Percentiles rank a stretch among this genome's conserved stretches.
Evolutionary conservation across 2,888 invertebrate genomes (phyloP).

Genomic region (Copidosoma aretas): DNA sequence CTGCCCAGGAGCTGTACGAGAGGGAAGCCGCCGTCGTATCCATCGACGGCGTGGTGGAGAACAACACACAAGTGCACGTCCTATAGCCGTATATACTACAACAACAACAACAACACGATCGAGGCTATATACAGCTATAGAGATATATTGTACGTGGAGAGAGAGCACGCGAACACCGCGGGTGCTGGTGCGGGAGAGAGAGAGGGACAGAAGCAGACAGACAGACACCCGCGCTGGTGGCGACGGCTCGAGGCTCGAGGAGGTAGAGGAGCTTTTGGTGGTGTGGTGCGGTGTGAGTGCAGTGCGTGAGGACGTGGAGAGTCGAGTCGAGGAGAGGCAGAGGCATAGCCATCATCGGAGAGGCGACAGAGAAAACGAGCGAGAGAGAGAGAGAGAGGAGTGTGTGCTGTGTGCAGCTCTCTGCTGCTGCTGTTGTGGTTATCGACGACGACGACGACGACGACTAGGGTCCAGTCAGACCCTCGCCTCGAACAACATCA

Average conservation of each 20-base stretch:
- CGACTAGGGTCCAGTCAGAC: not conserved
- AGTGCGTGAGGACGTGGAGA: too few relatives aligned
- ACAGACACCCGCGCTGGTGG: not conserved
- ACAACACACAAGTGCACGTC: not conserved
- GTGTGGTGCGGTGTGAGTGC: too few relatives aligned
- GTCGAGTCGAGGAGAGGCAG: too few relatives aligned
- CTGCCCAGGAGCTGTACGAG: not conserved
- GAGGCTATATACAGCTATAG: too few relatives aligned
- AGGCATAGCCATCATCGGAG: not conserved
- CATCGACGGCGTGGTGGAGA: not conserved
- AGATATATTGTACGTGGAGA: too few relatives aligned
- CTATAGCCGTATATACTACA: too few relatives aligned
- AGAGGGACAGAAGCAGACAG: not conserved
- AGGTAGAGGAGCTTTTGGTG: too few relatives aligned
- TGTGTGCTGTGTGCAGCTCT: not conserved
- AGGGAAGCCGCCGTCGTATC: not conserved
- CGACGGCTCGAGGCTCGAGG: not conserved
- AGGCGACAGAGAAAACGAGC: too few relatives aligned
- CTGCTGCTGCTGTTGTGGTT: not conserved
- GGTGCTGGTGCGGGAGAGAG: not conserved
- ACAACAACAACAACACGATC: too few relatives aligned
- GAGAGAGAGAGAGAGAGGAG: too few relatives aligned
- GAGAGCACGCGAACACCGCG: too few relatives aligned
- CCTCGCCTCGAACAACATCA: not conserved
- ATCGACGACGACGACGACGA: not conserved